Evolutionary conservation across 2,888 invertebrate species (phyloP).

Genomic region (Vesta saturnalis): DNA sequence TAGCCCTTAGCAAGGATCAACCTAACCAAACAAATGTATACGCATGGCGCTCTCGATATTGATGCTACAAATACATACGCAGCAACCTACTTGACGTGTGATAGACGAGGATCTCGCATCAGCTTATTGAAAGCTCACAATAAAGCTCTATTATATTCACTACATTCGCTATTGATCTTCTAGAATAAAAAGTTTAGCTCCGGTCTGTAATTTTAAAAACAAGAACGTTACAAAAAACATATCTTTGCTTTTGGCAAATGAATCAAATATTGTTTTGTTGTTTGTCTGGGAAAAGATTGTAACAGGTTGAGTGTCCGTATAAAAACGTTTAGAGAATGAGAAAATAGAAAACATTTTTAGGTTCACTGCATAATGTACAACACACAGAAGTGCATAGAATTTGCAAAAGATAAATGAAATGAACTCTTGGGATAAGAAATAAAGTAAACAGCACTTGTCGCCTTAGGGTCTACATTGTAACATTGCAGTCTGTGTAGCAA

Average conservation of each 20-base stretch:
- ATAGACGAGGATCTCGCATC: slow-evolving; percentile 39
- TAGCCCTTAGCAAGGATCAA: slow-evolving; percentile 48
- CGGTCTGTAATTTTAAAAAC: not conserved
- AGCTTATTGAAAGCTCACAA: slow-evolving; percentile 41
- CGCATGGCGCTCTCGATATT: slow-evolving; percentile 40
- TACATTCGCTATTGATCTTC: slow-evolving; percentile 38
- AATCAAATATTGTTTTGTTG: not conserved
- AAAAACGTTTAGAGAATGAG: not conserved
- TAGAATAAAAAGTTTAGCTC: slow-evolving; percentile 34
- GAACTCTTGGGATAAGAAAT: slow-evolving; percentile 59
- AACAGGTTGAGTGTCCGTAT: slow-evolving; percentile 1
- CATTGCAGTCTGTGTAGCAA: slow-evolving; percentile 50
- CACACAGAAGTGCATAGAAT: slow-evolving; percentile 43
- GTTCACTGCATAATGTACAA: slow-evolving; percentile 29
- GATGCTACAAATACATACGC: slow-evolving; percentile 39
- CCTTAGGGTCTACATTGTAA: slow-evolving; percentile 56
- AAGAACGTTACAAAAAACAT: not conserved
- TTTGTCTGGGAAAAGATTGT: not conserved
- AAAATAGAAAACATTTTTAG: slow-evolving; percentile 22
- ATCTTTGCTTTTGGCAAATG: not conserved
- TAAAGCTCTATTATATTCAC: slow-evolving; percentile 35
- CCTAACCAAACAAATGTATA: slow-evolving; percentile 47
- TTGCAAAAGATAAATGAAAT: slow-evolving; percentile 55
- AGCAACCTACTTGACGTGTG: slow-evolving; percentile 38
- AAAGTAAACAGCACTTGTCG: slow-evolving; percentile 61